phyloP scores from a whole-genome alignment of 1,140 invertebrate species.

The Ostrea edulis region DNA sequence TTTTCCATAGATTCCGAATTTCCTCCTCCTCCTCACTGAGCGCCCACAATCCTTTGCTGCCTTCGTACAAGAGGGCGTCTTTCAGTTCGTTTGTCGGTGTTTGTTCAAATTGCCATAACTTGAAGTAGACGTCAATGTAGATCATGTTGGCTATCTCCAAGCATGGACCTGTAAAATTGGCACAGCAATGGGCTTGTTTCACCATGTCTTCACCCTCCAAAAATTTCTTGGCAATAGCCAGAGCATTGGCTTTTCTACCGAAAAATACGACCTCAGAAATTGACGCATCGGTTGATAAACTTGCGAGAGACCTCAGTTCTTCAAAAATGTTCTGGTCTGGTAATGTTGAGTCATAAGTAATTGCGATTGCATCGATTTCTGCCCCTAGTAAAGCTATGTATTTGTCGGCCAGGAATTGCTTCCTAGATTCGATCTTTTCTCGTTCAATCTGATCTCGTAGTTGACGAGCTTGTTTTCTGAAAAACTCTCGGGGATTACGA shows the following conservation, averaged over 20 bases:
- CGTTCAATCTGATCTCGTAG: neutral
- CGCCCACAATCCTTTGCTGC: slow-evolving; percentile 50
- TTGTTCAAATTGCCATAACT: slow-evolving; percentile 58
- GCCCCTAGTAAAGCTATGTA: slow-evolving; percentile 56
- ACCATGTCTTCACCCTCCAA: slow-evolving; percentile 44
- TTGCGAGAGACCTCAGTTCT: slow-evolving; percentile 49
- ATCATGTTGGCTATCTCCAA: slow-evolving; percentile 61
- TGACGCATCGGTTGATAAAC: slow-evolving; percentile 47
- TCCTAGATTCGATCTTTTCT: slow-evolving; percentile 33
- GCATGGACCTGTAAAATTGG: slow-evolving; percentile 45
- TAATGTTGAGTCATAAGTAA: slow-evolving; percentile 54
- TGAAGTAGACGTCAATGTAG: slow-evolving; percentile 60
- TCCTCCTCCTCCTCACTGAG: slow-evolving; percentile 45
- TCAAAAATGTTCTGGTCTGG: slow-evolving; percentile 51
- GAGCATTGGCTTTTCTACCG: slow-evolving; percentile 53
- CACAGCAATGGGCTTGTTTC: slow-evolving; percentile 50
- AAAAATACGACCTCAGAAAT: slow-evolving; percentile 53
- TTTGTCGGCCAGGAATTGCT: slow-evolving; percentile 52
- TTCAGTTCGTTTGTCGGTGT: slow-evolving; percentile 38
- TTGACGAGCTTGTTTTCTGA: slow-evolving; percentile 45
- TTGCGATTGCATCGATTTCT: slow-evolving; percentile 61
- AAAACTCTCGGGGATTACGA: slow-evolving; percentile 39
- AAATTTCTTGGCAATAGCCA: slow-evolving; percentile 51
- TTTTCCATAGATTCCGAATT: slow-evolving; percentile 50
- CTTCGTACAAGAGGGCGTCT: slow-evolving; percentile 49